Evolutionary conservation across 2,113 vertebrate genomes (phyloP), one percentile per base, ranked within the genome.

Genomic region (Phrynosoma blainvillii): DNA sequence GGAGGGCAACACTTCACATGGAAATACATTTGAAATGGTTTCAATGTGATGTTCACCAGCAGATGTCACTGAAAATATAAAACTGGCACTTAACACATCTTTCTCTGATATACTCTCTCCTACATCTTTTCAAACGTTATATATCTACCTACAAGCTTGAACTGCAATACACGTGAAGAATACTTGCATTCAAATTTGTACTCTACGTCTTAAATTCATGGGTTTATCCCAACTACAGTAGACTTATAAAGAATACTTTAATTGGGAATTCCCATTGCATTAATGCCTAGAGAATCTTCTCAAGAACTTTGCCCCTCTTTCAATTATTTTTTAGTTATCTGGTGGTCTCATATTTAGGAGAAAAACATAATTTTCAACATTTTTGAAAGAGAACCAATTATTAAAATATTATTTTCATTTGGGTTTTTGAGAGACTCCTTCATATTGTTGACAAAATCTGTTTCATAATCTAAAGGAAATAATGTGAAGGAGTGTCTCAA

Each of bases 1-100:
- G 89, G 66, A 56, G 73, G 88, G 30, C 79, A 92, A 66, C 59
- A 75, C 7, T 89, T 89, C 0, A 74, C 66, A 25, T 59, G 78
- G 81, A 74, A 83, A 89, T 27, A 6, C 16, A 56, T 73, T 68
- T 82, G 12, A 83, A 85, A 52, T 87, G 30, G 42, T 85, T 92
- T 90, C 8, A 85, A 21, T 66, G 3, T 85, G 77, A 81, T 84
- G 25, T 88, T 90, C 89, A 36, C 68, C 18, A 30, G 14, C 75
- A 75, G 87, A 84, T 83, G 2, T 88, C 54, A 32, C 82, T 62
- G 23, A 36, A 47, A 5, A 76, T 25, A 74, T 47, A 30, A 65
- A 76, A 68, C 42, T 36, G 16, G 36, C 52, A 13, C 2, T 18
- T 62, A 36, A 2, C 84, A 10, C 82, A 86, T 84, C 82, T 82